Conservation (phyloP, 2,797 vertebrate species). For the Gambelia wislizenii region DNA sequence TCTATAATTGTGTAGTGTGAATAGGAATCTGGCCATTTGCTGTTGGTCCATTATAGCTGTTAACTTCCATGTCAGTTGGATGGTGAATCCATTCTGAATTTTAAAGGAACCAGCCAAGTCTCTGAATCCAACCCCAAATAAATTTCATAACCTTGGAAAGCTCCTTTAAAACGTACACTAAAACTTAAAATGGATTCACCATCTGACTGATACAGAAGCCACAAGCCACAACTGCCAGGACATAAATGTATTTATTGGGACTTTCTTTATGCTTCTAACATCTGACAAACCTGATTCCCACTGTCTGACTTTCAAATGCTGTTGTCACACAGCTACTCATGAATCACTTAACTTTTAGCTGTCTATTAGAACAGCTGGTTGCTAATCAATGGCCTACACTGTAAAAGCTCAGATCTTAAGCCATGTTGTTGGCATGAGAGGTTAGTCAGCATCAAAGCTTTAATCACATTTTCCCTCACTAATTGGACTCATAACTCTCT, state of each 20-base stretch:
- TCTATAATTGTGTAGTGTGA: no score
- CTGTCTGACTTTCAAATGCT: slow-evolving; percentile 4
- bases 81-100: no score
- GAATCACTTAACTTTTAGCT: not conserved
- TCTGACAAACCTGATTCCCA: not conserved
- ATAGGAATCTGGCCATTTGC: no score
- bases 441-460: slow-evolving; percentile 11
- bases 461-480: slow-evolving; percentile 7
- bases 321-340: not conserved
- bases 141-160: no score
- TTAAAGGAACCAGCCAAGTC: no score
- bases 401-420: not conserved
- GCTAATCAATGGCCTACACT: not conserved
- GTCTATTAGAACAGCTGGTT: not conserved
- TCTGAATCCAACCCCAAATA: no score
- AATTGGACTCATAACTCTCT: slow-evolving; percentile 21
- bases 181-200: no score
- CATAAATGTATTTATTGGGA: not conserved
- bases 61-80: no score
- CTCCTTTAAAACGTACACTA: no score
- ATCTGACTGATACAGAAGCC: no score
- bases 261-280: not conserved
- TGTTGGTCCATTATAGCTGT: no score
- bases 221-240: no score
- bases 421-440: not conserved